These are phyloP conservation scores for Chrysemys picta DNA, from an alignment of 2,113 vertebrate species.

Conservation along the genomic window DNA sequence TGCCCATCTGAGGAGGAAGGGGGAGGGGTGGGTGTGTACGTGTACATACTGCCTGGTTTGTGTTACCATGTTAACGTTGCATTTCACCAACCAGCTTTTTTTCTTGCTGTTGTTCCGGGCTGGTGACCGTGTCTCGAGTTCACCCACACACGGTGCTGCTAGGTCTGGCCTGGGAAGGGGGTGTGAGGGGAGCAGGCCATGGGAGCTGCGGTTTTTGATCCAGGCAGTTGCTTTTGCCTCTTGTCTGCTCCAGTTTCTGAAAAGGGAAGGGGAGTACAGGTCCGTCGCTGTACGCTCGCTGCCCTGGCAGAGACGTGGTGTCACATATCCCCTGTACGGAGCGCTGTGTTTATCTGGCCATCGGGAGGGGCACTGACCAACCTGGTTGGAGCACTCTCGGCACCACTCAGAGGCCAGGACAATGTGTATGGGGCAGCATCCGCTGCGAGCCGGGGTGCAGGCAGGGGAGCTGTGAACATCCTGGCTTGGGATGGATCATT, in stretches of 20 bases:
- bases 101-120: neutral
- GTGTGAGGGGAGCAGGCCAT: slow-evolving; percentile 3
- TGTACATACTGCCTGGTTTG: neutral
- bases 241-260: neutral
- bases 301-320: neutral
- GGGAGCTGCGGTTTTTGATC: neutral
- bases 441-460: neutral
- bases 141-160: neutral
- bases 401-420: neutral
- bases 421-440: neutral
- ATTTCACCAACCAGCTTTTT: neutral
- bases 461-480: neutral
- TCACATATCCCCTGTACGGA: neutral
- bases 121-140: neutral
- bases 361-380: neutral
- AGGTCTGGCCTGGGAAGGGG: neutral
- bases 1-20: neutral
- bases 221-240: neutral
- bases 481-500: neutral
- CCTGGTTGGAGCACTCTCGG: too few species aligned
- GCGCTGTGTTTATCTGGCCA: neutral
- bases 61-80: accelerated
- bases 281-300: neutral
- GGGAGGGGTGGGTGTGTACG: neutral
- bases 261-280: neutral